Conservation (phyloP, 1,140 invertebrate species). For the Bombus picipes region DNA sequence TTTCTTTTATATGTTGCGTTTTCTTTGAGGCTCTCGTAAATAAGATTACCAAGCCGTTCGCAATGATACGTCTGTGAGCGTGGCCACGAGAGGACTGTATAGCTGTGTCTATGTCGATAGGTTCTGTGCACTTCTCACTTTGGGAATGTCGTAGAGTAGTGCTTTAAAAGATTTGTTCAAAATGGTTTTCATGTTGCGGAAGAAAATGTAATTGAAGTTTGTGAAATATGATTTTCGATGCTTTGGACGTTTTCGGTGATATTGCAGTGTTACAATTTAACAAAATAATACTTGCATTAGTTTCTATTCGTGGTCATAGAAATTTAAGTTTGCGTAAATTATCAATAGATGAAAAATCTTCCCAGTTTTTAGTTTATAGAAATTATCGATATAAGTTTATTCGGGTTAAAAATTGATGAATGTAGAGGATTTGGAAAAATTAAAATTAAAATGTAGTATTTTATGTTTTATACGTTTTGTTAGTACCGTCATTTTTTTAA, state of each 20-base stretch:
- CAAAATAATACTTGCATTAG: no score
- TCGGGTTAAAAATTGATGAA: no score
- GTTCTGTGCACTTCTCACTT: constrained; percentile 15
- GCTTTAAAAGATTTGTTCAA: not conserved
- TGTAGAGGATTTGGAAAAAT: no score
- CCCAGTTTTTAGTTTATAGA: no score
- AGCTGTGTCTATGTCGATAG: constrained; percentile 26
- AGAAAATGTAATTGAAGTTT: not conserved
- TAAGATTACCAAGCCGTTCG: constrained; percentile 43
- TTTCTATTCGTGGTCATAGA: no score
- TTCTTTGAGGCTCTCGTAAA: constrained; percentile 58
- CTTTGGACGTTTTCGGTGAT: no score
- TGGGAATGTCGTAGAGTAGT: constrained; percentile 14
- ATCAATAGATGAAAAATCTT: no score
- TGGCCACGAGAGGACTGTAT: not conserved
- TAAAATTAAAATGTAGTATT: no score
- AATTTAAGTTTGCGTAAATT: no score
- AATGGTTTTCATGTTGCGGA: not conserved
- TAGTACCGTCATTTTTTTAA: not conserved
- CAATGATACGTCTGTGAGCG: constrained; percentile 24
- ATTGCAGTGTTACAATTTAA: no score
- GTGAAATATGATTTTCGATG: not conserved
- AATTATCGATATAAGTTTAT: no score
- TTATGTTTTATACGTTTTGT: no score
- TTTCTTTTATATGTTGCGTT: not conserved